Evolutionary conservation across 1,140 invertebrate genomes (phyloP).

Genomic region (Papilio glaucus): DNA sequence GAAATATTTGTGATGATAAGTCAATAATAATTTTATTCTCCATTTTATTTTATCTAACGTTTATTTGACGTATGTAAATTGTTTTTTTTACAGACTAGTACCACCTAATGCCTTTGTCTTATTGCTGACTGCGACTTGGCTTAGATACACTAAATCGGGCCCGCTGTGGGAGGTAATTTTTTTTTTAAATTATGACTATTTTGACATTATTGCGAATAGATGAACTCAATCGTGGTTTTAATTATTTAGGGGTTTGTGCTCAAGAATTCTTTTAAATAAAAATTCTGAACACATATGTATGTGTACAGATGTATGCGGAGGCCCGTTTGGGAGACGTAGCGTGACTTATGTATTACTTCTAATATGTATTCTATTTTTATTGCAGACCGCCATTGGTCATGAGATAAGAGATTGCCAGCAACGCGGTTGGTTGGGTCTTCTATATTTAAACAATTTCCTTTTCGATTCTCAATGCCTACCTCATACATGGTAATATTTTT

Average conservation of each 20-base stretch:
- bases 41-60: too few species aligned
- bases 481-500: slow-evolving; percentile 10
- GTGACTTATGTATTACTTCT: neutral
- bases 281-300: too few species aligned
- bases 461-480: slow-evolving; percentile 14
- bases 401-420: slow-evolving; percentile 1
- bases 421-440: neutral
- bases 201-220: too few species aligned
- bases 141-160: neutral
- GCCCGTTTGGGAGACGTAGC: neutral
- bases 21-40: too few species aligned
- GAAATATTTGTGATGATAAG: too few species aligned
- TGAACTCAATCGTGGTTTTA: too few species aligned
- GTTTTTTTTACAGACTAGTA: neutral
- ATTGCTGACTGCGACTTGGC: neutral
- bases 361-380: neutral
- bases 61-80: neutral
- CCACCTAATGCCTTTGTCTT: neutral
- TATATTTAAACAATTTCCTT: slow-evolving; percentile 9
- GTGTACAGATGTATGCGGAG: too few species aligned
- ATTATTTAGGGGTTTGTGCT: neutral
- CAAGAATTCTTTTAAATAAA: neutral
- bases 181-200: too few species aligned
- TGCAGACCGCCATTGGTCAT: neutral
- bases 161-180: slow-evolving; percentile 7